phyloP scores from a whole-genome alignment of 2,888 invertebrate genomes.

The Pomacea canaliculata region DNA sequence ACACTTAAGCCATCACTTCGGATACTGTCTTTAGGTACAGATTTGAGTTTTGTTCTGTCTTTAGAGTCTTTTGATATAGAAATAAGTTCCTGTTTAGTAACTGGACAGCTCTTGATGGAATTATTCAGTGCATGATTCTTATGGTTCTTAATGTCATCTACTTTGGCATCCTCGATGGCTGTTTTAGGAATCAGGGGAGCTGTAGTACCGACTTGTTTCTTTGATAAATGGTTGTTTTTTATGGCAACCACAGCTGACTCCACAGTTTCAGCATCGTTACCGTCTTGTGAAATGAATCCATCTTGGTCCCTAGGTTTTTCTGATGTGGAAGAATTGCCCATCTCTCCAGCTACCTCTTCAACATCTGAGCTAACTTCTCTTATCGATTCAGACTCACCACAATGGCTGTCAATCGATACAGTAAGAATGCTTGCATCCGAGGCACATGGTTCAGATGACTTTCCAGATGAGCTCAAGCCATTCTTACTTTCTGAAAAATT shows the following conservation, averaged over 20 bases:
- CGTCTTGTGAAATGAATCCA: too few relatives aligned
- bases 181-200: background rate
- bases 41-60: conserved; percentile 9
- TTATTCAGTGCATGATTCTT: conserved; percentile 7
- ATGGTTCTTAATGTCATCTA: background rate
- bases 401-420: background rate
- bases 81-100: background rate
- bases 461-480: background rate
- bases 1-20: background rate
- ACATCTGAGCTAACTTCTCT: background rate
- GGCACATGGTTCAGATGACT: too few relatives aligned
- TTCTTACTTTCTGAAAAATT: background rate
- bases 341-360: conserved; percentile 1
- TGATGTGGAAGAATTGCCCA: conserved; percentile 21
- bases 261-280: too few relatives aligned
- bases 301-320: background rate
- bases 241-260: background rate
- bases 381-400: background rate
- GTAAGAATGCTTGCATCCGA: too few relatives aligned
- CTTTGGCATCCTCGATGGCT: background rate
- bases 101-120: background rate
- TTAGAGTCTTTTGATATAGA: conserved; percentile 1
- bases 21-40: conserved; percentile 1
- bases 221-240: conserved; percentile 1
- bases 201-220: background rate